phyloP scores from a whole-genome alignment of 1,140 invertebrate species.

The Drosophila persimilis region DNA sequence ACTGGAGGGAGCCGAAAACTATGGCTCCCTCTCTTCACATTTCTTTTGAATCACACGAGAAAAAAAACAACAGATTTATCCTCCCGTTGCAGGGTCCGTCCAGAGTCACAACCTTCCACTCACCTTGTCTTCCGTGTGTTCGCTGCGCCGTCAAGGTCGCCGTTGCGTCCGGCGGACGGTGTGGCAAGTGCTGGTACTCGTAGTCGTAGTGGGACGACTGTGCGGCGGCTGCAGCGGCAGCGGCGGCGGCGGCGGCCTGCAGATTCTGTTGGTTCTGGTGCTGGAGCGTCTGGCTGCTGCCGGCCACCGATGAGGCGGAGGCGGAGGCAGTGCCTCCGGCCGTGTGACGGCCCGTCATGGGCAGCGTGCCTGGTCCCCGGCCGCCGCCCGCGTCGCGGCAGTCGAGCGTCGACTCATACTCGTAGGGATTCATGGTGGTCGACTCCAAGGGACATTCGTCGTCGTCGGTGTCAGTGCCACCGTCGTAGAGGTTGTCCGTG shows the following conservation, averaged over 20 bases:
- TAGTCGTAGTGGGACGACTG: conserved; percentile 74
- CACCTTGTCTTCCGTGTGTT: conserved; percentile 82
- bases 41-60: neutral
- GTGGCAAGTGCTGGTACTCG: conserved; percentile 76
- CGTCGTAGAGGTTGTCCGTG: conserved; percentile 82
- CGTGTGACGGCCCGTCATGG: conserved; percentile 60
- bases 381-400: conserved; percentile 77
- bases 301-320: conserved; percentile 29
- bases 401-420: conserved; percentile 82
- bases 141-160: conserved; percentile 68
- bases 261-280: conserved; percentile 81
- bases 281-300: conserved; percentile 76
- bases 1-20: too few relatives aligned
- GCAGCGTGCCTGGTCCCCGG: conserved; percentile 56
- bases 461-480: conserved; percentile 83
- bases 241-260: conserved; percentile 60
- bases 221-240: conserved; percentile 47
- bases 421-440: conserved; percentile 82
- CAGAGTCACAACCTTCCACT: conserved; percentile 24
- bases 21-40: too few relatives aligned
- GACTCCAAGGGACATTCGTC: conserved; percentile 83
- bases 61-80: neutral
- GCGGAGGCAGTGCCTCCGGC: conserved; percentile 22
- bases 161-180: conserved; percentile 70
- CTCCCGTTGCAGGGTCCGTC: neutral